phyloP scores from a whole-genome alignment of 64 coral and sea anemone genomes.

The Pachyseris speciosa region DNA sequence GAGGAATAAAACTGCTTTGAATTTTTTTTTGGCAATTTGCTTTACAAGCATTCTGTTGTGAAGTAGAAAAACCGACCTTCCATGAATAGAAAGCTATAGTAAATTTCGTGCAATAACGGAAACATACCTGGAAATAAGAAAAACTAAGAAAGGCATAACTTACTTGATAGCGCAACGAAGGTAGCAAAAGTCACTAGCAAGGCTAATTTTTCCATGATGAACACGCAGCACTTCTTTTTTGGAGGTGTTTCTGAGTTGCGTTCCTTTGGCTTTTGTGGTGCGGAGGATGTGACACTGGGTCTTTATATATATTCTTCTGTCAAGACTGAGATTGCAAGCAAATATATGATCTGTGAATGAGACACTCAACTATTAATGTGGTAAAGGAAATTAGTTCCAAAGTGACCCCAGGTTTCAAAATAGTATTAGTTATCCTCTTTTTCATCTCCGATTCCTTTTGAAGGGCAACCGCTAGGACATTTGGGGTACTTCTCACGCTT shows the following conservation, averaged over 20 bases:
- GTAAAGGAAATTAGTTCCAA: constrained; percentile 49
- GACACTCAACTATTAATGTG: constrained; percentile 27
- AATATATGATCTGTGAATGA: constrained; percentile 42
- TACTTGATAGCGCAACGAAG: background rate
- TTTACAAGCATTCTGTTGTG: too few relatives aligned
- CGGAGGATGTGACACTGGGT: background rate
- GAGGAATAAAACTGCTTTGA: background rate
- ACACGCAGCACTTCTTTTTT: background rate
- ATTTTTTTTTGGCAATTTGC: background rate
- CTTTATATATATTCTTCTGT: constrained; percentile 40
- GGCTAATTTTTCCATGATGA: constrained; percentile 31
- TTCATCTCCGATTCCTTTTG: constrained; percentile 44
- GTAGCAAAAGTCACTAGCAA: background rate
- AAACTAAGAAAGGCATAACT: background rate
- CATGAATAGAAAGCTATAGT: background rate
- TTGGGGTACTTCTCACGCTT: constrained; percentile 39
- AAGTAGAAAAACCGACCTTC: background rate
- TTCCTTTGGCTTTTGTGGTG: constrained; percentile 16
- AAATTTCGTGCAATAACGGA: background rate
- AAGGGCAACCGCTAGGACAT: constrained; percentile 43
- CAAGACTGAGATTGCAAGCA: constrained; percentile 6
- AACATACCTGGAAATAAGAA: background rate
- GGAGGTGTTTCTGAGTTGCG: background rate
- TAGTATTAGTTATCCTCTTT: constrained; percentile 33
- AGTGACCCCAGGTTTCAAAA: constrained; percentile 50